A percentile compares a stretch with the other conserved stretches of the same genome.
Conservation (phyloP, 2,888 invertebrate species). For the Cephus rjabovi region DNA sequence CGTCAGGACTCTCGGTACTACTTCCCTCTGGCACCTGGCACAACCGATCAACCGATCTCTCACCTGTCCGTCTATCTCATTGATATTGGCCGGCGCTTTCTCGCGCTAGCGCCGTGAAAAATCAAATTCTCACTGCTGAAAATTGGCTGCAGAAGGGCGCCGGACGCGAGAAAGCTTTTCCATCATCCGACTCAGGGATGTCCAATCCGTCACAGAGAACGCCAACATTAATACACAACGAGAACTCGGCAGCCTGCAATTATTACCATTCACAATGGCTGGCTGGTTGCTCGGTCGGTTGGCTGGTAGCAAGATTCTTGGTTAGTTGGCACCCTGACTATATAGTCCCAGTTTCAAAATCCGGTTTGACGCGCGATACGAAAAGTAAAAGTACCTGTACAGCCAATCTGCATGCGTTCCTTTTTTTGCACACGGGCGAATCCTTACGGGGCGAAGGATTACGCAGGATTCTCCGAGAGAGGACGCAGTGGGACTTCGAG, state of each 20-base stretch:
- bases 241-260: conserved; percentile 13
- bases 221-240: not conserved
- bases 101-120: not conserved
- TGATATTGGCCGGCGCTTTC: not conserved
- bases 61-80: not conserved
- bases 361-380: conserved; percentile 37
- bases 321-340: not conserved
- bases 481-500: not conserved
- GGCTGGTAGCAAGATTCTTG: not conserved
- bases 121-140: not conserved
- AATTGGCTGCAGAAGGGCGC: not conserved
- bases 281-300: not conserved
- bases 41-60: not conserved
- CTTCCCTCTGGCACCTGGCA: not conserved
- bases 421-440: not conserved
- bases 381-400: conserved; percentile 45
- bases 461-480: not conserved
- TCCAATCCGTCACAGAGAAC: not conserved
- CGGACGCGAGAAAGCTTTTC: conserved; percentile 33
- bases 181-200: conserved; percentile 16
- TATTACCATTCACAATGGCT: conserved; percentile 21
- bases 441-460: not conserved
- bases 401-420: not conserved
- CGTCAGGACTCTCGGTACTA: not conserved
- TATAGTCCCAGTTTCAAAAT: conserved; percentile 36